A percentile compares a stretch with the other conserved stretches of the same genome.
These are phyloP conservation scores for Campoplex nolae DNA, from an alignment of 2,888 invertebrate species.

Conservation along the genomic window DNA sequence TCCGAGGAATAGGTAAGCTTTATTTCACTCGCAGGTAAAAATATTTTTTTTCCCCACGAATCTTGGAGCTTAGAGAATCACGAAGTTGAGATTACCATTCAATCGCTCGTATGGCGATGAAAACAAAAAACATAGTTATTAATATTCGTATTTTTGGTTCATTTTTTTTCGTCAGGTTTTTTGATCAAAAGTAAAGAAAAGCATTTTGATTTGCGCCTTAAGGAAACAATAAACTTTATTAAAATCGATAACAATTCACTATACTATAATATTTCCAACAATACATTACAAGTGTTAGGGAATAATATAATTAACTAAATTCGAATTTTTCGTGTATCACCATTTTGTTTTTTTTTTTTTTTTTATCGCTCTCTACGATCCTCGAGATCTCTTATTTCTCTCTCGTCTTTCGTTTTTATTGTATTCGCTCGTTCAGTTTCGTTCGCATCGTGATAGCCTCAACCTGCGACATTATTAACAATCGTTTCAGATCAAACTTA, in stretches of 20 bases:
- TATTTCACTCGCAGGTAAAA: neutral
- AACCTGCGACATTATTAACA: conserved; percentile 81
- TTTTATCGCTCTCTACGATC: conserved; percentile 39
- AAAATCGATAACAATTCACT: conserved; percentile 66
- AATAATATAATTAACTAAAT: conserved; percentile 50
- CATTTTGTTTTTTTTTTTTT: neutral
- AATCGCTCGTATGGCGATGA: neutral
- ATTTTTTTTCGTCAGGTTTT: neutral
- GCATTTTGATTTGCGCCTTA: conserved; percentile 21
- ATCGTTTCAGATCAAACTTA: conserved; percentile 56
- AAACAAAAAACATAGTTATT: neutral
- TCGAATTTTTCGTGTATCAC: conserved; percentile 57
- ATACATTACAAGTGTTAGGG: conserved; percentile 31
- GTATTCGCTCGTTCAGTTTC: conserved; percentile 72
- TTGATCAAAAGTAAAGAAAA: neutral
- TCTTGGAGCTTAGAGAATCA: neutral
- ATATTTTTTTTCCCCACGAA: neutral
- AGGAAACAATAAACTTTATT: conserved; percentile 68
- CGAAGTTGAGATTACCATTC: neutral
- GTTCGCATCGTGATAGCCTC: conserved; percentile 77
- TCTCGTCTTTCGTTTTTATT: conserved; percentile 58
- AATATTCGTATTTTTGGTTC: neutral
- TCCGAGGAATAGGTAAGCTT: conserved; percentile 23
- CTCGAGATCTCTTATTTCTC: conserved; percentile 45
- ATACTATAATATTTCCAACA: conserved; percentile 43